These are phyloP conservation scores for Resseliella maxima DNA, from an alignment of 2,888 invertebrate genomes.

Conservation along the genomic window DNA sequence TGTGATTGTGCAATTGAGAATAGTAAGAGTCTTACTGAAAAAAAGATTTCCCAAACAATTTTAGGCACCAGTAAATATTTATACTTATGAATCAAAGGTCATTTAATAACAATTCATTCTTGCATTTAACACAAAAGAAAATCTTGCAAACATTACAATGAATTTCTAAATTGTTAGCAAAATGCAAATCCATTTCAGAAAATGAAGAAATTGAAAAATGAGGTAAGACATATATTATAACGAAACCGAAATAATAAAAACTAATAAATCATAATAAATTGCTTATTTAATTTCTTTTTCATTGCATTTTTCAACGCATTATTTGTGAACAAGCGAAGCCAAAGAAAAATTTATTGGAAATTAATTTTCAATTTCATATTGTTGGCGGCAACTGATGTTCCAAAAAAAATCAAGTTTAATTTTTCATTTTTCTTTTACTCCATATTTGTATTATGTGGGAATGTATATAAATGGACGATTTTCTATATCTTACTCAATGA, in stretches of 20 bases:
- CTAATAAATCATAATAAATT: slow-evolving; percentile 49
- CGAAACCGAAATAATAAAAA: slow-evolving; percentile 14
- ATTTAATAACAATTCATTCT: too few relatives aligned
- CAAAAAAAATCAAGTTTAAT: background rate
- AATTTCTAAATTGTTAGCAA: too few relatives aligned
- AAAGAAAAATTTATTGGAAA: slow-evolving; percentile 46
- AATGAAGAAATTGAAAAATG: background rate
- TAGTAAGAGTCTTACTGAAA: background rate
- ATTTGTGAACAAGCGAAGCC: background rate
- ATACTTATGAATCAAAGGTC: too few relatives aligned
- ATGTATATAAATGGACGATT: background rate
- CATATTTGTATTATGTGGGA: background rate
- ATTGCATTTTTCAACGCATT: slow-evolving; percentile 37
- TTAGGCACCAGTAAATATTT: too few relatives aligned
- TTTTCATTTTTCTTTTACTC: background rate
- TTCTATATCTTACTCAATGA: background rate
- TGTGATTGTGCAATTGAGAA: background rate
- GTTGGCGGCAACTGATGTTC: slow-evolving; percentile 1
- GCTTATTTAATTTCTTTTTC: slow-evolving; percentile 39
- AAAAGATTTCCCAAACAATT: too few relatives aligned
- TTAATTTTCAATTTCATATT: slow-evolving; percentile 36
- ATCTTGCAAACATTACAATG: too few relatives aligned
- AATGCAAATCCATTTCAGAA: background rate
- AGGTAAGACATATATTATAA: background rate
- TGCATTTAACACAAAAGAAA: too few relatives aligned